A percentile compares a stretch with the other conserved stretches of the same genome.
These are phyloP conservation scores for Euschistus heros DNA, from an alignment of 1,140 invertebrate genomes.

Conservation along the genomic window DNA sequence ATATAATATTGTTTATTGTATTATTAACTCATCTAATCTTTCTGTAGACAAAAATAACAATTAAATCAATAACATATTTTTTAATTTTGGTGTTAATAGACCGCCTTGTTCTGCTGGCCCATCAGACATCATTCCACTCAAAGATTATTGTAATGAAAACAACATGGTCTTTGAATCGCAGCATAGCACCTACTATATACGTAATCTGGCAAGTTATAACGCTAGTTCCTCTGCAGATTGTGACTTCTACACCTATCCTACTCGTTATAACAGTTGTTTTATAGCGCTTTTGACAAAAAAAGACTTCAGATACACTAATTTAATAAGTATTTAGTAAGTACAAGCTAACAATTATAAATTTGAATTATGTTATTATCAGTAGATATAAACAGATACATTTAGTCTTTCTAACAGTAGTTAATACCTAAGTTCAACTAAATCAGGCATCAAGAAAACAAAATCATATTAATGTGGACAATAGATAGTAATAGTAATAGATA, in stretches of 20 bases:
- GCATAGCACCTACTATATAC: not conserved
- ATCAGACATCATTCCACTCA: not conserved
- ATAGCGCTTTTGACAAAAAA: not conserved
- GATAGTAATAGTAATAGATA: too few species aligned
- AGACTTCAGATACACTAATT: not conserved
- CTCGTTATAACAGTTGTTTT: not conserved
- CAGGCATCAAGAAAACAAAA: too few species aligned
- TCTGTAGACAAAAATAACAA: not conserved
- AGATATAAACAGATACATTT: too few species aligned
- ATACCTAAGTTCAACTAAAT: too few species aligned
- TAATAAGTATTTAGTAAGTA: not conserved
- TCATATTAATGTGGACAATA: too few species aligned
- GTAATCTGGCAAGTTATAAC: not conserved
- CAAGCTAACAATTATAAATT: not conserved
- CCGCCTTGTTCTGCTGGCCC: not conserved
- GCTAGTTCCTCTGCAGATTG: not conserved
- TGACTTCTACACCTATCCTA: not conserved
- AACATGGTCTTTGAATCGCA: not conserved
- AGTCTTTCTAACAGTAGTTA: too few species aligned
- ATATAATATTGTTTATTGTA: not conserved
- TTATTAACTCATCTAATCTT: not conserved
- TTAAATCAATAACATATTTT: too few species aligned
- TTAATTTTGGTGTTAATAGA: too few species aligned
- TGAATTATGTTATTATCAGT: too few species aligned
- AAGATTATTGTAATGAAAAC: constrained; percentile 1